Base-by-base conservation (phyloP, 2,113 vertebrate genomes). In the Eurypyga helias region DNA sequence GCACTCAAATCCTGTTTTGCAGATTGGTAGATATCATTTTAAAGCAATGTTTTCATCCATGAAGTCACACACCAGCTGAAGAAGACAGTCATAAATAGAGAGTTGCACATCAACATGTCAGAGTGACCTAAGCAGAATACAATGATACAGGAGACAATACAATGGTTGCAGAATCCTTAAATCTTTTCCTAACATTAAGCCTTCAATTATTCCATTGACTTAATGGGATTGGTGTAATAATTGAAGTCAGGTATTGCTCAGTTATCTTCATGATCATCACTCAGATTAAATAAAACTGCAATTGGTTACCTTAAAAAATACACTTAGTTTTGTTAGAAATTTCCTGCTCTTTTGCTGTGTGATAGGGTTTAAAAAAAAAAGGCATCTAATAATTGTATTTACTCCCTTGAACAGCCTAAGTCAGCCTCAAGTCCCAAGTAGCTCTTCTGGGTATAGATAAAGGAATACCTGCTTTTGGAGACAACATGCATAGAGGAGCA, bases 101-200 rank as follows among this genome's bases (percentile, higher is more conserved):
- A 83, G 17, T 34, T 83, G 31, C 66, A 83, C 4, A 0, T 80
- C 69, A 76, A 41, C 38, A 26, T 67, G 29, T 11, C 52, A 73
- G 66, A 8, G 7, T 58, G 36, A 70, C 25, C 46, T 66, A 75
- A 80, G 21, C 36, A 80, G 41, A 94, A 93, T n/a, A 83, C 71
- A 72, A 60, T 9, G 11, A 17, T 58, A 61, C 14, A 55, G 43
- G 34, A 90, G 43, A 92, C 67, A 93, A 86, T 52, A 58, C 3
- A 58, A 18, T 48, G 31, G 58, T 67, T 93, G 64, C 75, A 94
- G 93, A 94, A 91, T 66, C 71, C 33, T 93, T 90, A 90, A 80
- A 66, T 43, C n/a, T 55, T 66, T 86, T 61, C 46, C 49, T 80
- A 95, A 73, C 5, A 19, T 70, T 83, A 90, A 88, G 46, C 24